Conservation (phyloP, 2,888 invertebrate genomes). For the Dioctria linearis region DNA sequence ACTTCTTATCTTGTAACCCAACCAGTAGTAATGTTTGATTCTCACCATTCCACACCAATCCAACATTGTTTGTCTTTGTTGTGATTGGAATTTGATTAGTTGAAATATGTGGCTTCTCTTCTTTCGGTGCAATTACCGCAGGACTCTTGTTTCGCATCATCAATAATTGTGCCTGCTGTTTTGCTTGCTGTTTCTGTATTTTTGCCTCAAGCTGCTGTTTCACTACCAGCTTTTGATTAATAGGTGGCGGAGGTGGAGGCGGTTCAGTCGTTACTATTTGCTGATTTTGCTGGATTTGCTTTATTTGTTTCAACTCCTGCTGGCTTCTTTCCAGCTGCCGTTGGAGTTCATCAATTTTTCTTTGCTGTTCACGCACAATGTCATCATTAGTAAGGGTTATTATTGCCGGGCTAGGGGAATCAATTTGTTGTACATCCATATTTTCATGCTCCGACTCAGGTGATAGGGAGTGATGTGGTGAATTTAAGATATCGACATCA, state of each 20-base stretch:
- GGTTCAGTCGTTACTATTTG: slow-evolving; percentile 62
- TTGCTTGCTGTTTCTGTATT: slow-evolving; percentile 72
- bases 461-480: slow-evolving; percentile 63
- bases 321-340: slow-evolving; percentile 85
- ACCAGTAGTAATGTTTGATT: slow-evolving; percentile 74
- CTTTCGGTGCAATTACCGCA: slow-evolving; percentile 64
- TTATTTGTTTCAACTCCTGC: slow-evolving; percentile 80
- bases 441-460: slow-evolving; percentile 67
- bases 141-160: slow-evolving; percentile 32
- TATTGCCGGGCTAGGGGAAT: slow-evolving; percentile 67
- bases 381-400: slow-evolving; percentile 75
- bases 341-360: slow-evolving; percentile 90
- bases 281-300: slow-evolving; percentile 74
- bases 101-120: slow-evolving; percentile 64
- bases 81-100: slow-evolving; percentile 52
- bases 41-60: slow-evolving; percentile 78
- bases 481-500: slow-evolving; percentile 63
- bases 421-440: slow-evolving; percentile 70
- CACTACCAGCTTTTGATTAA: slow-evolving; percentile 73
- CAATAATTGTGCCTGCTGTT: slow-evolving; percentile 65
- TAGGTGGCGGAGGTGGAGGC: slow-evolving; percentile 60
- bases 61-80: slow-evolving; percentile 73
- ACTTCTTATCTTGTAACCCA: slow-evolving; percentile 71
- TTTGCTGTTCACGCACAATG: slow-evolving; percentile 86
- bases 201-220: slow-evolving; percentile 82